Percentiles rank a stretch among this genome's conserved stretches.
Evolutionary conservation across 2,113 vertebrate genomes (phyloP).

Genomic region (Ceyx margarethae): DNA sequence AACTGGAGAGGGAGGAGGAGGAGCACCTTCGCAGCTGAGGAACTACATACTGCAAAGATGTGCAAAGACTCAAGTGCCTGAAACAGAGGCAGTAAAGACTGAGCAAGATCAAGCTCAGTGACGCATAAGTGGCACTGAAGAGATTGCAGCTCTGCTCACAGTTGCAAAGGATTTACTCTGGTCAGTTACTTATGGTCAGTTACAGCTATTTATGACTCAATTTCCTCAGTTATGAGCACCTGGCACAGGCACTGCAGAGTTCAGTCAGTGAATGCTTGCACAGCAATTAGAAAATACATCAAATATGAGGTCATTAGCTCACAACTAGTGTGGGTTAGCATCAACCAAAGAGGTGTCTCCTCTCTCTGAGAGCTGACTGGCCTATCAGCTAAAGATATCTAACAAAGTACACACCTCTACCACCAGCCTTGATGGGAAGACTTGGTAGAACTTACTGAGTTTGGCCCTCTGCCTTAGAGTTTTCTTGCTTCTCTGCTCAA

Average conservation of each 20-base stretch:
- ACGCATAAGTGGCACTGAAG: neutral
- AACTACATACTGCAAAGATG: neutral
- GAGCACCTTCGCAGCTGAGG: neutral
- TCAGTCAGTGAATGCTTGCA: neutral
- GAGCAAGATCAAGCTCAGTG: neutral
- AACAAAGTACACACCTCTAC: neutral
- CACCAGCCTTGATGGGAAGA: neutral
- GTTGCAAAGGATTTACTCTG: neutral
- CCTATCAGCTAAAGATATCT: neutral
- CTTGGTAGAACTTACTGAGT: neutral
- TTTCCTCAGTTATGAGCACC: neutral
- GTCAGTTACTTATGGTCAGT: neutral
- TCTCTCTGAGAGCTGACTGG: neutral
- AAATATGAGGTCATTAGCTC: neutral
- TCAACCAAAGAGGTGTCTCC: neutral
- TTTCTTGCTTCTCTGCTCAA: neutral
- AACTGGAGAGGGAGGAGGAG: neutral
- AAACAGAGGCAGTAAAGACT: neutral
- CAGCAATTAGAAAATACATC: neutral
- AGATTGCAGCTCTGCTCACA: neutral
- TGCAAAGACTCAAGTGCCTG: neutral
- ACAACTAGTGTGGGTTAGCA: neutral
- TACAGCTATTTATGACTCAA: neutral
- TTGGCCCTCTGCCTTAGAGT: neutral
- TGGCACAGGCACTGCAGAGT: neutral